Evolutionary conservation across 2,888 invertebrate genomes (phyloP), one percentile per base, ranked within the genome.

Genomic region (Nomada hirtipes): DNA sequence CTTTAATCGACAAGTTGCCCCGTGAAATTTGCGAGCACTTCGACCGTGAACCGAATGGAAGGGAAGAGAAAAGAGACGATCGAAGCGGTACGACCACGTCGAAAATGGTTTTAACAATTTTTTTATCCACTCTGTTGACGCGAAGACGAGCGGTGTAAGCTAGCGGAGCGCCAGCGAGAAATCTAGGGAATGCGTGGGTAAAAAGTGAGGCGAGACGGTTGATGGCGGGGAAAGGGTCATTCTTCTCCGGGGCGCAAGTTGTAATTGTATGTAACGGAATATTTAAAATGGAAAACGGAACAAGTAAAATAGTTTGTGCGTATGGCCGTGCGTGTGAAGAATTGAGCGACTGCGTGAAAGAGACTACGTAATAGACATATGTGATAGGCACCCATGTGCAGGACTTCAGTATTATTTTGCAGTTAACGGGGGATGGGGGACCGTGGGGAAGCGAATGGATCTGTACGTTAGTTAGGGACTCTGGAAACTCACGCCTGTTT

Each of bases 361-460:
- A 85, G 84, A 89, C 78, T 80, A 79, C 73, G 80, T 73, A 84
- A 86, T 91, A 93, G 91, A 91, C 89, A 92, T 92, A 93, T 93
- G 93, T 93, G 93, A 93, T 93, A 93, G 93, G 93, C 93, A 93
- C 93, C 36, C 92, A 93, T 90, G 93, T 93, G 93, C 93, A 91
- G 92, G 92, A 93, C 91, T 93, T 93, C 93, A 93, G 93, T 93
- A 93, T 93, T 93, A 93, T 93, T 93, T 93, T 93, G 90, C 93
- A 92, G 91, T 91, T 90, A 89, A 91, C 83, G 80, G 88, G 83
- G 64, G 76, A 77, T 72, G 81, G 47, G 47, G 13, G 13, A 76
- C 44, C 68, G 76, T 13, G 0, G 20, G 72, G 47, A 29, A 59
- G 52, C 20, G 42, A 29, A 69, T 18, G 52, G 70, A 86, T 82